Conservation (phyloP, 2,888 invertebrate species). For the Drosophila pseudotakahashii region DNA sequence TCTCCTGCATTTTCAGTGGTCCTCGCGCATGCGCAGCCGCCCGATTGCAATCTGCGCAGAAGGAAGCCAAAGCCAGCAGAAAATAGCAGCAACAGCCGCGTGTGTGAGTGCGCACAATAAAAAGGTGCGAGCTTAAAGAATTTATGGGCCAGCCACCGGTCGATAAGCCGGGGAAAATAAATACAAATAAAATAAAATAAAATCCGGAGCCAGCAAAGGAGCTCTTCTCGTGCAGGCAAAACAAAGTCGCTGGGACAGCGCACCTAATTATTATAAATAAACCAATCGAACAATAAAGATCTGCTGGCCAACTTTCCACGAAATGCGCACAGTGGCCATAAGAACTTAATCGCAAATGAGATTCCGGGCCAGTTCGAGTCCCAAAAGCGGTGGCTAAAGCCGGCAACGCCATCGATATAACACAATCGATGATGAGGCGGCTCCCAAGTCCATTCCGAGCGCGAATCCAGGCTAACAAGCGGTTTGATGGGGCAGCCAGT, state of each 20-base stretch:
- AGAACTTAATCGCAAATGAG: constrained; percentile 82
- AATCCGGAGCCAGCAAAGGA: constrained; percentile 1
- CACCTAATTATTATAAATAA: constrained; percentile 84
- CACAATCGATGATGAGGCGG: constrained; percentile 76
- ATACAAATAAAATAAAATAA: constrained; percentile 13
- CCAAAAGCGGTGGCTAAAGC: constrained; percentile 34
- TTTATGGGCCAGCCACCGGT: constrained; percentile 78
- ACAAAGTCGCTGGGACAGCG: constrained; percentile 71
- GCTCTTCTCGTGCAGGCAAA: constrained; percentile 36
- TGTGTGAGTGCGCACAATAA: constrained; percentile 80
- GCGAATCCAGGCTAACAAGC: constrained; percentile 67
- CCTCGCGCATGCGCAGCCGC: constrained; percentile 67
- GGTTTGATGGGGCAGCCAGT: constrained; percentile 81
- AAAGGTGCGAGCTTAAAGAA: constrained; percentile 83
- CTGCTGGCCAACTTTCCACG: constrained; percentile 77
- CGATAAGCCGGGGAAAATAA: constrained; percentile 71
- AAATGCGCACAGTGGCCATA: constrained; percentile 69
- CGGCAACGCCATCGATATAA: constrained; percentile 82
- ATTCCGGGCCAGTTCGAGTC: constrained; percentile 56
- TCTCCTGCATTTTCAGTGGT: constrained; percentile 37
- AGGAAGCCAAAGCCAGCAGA: constrained; percentile 17
- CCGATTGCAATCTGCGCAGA: constrained; percentile 73
- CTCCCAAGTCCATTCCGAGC: constrained; percentile 36
- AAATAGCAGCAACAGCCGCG: constrained; percentile 37
- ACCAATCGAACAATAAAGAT: constrained; percentile 84